Conservation (phyloP, 2,888 invertebrate genomes). For the Archaeoteleia sp. region DNA sequence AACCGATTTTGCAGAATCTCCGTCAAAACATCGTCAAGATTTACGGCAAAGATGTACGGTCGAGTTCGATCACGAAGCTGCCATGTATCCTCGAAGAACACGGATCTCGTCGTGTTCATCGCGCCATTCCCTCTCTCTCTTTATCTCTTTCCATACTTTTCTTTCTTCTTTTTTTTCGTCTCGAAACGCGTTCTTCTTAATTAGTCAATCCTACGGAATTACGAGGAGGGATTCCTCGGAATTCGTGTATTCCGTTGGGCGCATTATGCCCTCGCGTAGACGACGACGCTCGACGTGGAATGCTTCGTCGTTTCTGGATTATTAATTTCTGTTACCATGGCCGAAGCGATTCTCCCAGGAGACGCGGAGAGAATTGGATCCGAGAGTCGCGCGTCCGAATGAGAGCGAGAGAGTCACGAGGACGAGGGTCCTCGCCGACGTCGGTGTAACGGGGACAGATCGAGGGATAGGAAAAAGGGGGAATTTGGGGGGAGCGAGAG, state of each 20-base stretch:
- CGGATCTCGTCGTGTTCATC: slow-evolving; percentile 36
- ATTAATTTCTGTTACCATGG: slow-evolving; percentile 52
- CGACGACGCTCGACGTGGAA: slow-evolving; percentile 44
- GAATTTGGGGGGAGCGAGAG: slow-evolving; percentile 27
- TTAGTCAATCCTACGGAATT: slow-evolving; percentile 43
- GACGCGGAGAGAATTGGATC: slow-evolving; percentile 57
- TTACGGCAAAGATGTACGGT: slow-evolving; percentile 11
- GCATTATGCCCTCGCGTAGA: slow-evolving; percentile 28
- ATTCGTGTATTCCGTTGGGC: slow-evolving; percentile 38
- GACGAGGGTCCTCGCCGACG: slow-evolving; percentile 45
- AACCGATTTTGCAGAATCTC: no score
- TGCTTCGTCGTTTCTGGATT: slow-evolving; percentile 52
- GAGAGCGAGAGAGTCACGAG: slow-evolving; percentile 16
- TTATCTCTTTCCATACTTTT: background rate
- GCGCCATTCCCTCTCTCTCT: slow-evolving; percentile 21
- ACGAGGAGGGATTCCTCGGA: slow-evolving; percentile 29
- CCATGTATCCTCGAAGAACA: slow-evolving; percentile 32
- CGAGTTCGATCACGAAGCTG: slow-evolving; percentile 27
- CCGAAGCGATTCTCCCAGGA: slow-evolving; percentile 49
- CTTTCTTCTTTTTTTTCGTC: slow-evolving; percentile 5
- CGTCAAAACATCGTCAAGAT: background rate
- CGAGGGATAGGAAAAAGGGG: slow-evolving; percentile 13
- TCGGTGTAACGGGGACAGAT: background rate
- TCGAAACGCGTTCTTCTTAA: slow-evolving; percentile 47
- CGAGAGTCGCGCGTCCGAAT: slow-evolving; percentile 29